Conservation (phyloP, 2,888 invertebrate genomes). For the Ophion ventricosus region DNA sequence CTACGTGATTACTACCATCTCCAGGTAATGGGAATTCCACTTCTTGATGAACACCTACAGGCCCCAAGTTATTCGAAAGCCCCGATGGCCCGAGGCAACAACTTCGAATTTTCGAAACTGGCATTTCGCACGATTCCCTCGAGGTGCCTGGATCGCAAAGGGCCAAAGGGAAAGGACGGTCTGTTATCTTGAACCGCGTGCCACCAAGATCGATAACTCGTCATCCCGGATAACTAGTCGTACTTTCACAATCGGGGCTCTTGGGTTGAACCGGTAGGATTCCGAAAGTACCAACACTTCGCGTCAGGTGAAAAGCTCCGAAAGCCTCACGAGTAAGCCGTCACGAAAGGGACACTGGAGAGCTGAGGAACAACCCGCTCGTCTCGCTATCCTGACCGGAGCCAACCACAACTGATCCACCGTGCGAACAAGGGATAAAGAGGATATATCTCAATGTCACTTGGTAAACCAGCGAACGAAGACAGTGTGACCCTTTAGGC, state of each 20-base stretch:
- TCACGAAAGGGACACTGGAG: neutral
- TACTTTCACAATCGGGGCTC: neutral
- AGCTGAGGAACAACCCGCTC: neutral
- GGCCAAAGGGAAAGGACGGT: neutral
- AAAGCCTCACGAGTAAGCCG: neutral
- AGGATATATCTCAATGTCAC: slow-evolving; percentile 10
- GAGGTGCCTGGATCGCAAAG: slow-evolving; percentile 1
- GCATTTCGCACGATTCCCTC: neutral
- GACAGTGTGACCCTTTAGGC: neutral
- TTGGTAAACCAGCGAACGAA: neutral
- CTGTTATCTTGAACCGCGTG: slow-evolving; percentile 3
- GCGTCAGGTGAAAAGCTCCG: neutral
- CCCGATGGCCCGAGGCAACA: neutral
- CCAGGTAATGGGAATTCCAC: neutral
- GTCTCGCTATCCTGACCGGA: neutral
- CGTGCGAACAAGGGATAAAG: neutral
- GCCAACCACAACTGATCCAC: neutral
- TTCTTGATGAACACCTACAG: too few species aligned
- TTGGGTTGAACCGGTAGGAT: neutral
- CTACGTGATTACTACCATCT: neutral
- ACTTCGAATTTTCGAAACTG: slow-evolving; percentile 15
- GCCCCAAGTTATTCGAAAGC: neutral
- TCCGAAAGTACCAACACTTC: neutral
- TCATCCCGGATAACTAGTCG: slow-evolving; percentile 7
- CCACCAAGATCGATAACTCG: slow-evolving; percentile 15